These are phyloP conservation scores for Marisa cornuarietis DNA, from an alignment of 1,140 invertebrate species.

Conservation along the genomic window DNA sequence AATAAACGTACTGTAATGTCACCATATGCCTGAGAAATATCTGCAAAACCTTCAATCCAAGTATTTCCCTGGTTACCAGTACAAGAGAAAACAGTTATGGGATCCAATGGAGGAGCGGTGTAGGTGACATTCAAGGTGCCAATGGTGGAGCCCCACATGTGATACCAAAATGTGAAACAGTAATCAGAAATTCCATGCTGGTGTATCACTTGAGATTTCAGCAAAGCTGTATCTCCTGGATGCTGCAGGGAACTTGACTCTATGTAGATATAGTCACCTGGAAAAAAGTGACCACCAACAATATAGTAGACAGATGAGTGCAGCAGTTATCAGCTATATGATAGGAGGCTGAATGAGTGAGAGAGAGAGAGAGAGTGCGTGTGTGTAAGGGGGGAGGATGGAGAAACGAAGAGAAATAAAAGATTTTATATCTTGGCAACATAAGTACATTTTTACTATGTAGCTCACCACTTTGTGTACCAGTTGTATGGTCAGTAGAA, in stretches of 20 bases:
- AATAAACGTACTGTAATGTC: constrained; percentile 3
- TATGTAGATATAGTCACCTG: constrained; percentile 56
- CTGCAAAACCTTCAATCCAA: constrained; percentile 34
- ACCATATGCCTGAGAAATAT: constrained; percentile 17
- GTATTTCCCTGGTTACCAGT: constrained; percentile 38
- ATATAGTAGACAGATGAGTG: not conserved
- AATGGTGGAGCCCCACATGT: constrained; percentile 76
- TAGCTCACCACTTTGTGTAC: constrained; percentile 38
- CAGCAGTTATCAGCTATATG: not conserved
- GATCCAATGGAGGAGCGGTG: not conserved
- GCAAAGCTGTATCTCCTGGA: constrained; percentile 39
- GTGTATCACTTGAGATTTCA: constrained; percentile 42
- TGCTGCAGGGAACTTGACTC: constrained; percentile 37
- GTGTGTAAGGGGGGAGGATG: too few species aligned
- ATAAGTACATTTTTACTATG: not conserved
- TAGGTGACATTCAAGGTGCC: constrained; percentile 37
- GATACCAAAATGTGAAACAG: constrained; percentile 72
- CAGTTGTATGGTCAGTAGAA: constrained; percentile 56
- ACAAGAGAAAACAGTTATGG: not conserved
- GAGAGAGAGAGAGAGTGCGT: too few species aligned
- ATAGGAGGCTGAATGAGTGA: not conserved
- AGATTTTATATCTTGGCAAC: not conserved
- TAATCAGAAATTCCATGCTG: constrained; percentile 27
- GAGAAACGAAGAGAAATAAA: not conserved
- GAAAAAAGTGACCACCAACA: not conserved